A percentile compares a stretch with the other conserved stretches of the same genome.
These are phyloP conservation scores for Brachycybe producta DNA, from an alignment of 2,888 invertebrate genomes.

Conservation along the genomic window DNA sequence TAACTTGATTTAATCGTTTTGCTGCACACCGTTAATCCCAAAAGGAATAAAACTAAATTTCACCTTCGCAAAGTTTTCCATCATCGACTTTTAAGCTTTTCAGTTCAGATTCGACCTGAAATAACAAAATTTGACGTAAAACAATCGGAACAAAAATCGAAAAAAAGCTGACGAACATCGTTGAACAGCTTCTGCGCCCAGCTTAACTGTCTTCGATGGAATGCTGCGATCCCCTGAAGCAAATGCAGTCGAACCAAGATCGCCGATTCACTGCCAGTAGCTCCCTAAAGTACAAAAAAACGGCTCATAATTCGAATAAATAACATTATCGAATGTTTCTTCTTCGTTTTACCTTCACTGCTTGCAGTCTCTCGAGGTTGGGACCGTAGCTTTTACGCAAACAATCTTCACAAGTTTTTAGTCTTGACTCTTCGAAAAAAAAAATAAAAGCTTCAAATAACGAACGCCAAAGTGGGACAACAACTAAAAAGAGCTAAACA, in stretches of 20 bases:
- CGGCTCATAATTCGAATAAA: neutral
- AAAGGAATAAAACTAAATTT: constrained; percentile 30
- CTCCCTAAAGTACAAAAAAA: constrained; percentile 45
- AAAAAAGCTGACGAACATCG: constrained; percentile 23
- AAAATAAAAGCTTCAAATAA: too few relatives aligned
- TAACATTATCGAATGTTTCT: neutral
- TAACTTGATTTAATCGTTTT: too few relatives aligned
- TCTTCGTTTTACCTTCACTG: constrained; percentile 27
- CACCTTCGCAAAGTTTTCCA: constrained; percentile 39
- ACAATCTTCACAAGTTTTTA: constrained; percentile 51
- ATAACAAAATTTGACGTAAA: neutral
- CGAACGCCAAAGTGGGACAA: too few relatives aligned
- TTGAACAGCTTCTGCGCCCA: constrained; percentile 48
- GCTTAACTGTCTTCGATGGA: constrained; percentile 55
- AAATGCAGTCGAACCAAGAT: constrained; percentile 63
- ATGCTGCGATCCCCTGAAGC: constrained; percentile 63
- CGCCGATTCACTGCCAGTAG: constrained; percentile 54
- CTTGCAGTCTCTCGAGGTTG: constrained; percentile 43
- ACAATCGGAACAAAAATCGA: neutral
- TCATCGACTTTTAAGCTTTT: constrained; percentile 48
- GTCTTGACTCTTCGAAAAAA: constrained; percentile 40
- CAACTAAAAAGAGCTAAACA: too few relatives aligned
- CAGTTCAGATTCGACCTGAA: constrained; percentile 50
- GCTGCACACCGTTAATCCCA: neutral
- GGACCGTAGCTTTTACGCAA: constrained; percentile 52